A percentile compares a stretch with the other conserved stretches of the same genome.
These are phyloP conservation scores for Columbina picui DNA, from an alignment of 2,113 vertebrate species.

Conservation along the genomic window DNA sequence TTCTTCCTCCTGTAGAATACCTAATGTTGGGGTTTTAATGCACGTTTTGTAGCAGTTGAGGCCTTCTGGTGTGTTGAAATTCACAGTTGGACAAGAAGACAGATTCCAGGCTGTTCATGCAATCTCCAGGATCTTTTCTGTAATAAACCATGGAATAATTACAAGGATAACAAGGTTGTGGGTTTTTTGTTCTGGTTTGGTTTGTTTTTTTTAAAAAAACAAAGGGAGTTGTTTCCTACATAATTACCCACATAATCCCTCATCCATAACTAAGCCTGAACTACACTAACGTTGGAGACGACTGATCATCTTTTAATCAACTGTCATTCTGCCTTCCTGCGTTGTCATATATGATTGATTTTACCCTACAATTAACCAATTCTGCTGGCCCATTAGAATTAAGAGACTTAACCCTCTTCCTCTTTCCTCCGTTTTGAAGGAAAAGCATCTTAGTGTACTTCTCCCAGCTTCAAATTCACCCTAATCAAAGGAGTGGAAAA, in stretches of 20 bases:
- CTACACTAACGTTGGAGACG: not conserved
- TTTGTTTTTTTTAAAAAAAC: too few species aligned
- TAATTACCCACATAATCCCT: not conserved
- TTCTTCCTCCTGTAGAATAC: not conserved
- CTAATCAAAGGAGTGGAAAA: not conserved
- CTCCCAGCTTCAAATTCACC: not conserved
- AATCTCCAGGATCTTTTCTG: not conserved
- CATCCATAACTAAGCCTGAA: not conserved
- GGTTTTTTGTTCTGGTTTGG: accelerated
- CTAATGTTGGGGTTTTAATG: not conserved
- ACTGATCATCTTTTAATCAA: not conserved
- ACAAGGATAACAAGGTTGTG: not conserved
- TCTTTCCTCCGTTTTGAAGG: not conserved
- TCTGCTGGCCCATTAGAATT: not conserved
- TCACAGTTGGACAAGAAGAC: not conserved
- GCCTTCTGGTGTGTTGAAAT: not conserved
- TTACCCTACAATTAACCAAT: not conserved
- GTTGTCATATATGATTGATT: not conserved
- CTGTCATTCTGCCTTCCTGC: not conserved
- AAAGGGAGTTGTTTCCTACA: not conserved
- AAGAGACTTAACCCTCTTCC: not conserved
- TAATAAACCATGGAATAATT: not conserved
- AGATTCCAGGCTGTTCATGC: not conserved
- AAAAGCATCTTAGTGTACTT: not conserved
- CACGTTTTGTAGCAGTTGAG: not conserved